phyloP scores from a whole-genome alignment of 2,888 invertebrate species.

The Scaptomyza parva region DNA sequence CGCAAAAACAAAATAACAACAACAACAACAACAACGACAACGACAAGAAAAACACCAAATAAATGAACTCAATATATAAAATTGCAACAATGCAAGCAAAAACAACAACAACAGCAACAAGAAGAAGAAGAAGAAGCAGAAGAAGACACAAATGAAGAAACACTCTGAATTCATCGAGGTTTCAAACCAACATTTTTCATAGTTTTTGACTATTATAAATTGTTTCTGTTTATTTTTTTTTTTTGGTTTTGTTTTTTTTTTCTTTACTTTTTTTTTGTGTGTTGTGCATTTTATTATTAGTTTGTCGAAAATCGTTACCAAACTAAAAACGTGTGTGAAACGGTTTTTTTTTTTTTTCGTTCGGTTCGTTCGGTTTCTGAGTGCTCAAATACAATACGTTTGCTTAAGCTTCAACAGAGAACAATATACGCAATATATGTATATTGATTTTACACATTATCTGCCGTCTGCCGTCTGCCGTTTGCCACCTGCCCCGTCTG shows the following conservation, averaged over 20 bases:
- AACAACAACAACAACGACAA: no score
- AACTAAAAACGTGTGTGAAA: slow-evolving; percentile 55
- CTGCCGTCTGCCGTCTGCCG: no score
- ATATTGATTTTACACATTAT: slow-evolving; percentile 1
- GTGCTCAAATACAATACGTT: background rate
- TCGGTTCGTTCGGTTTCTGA: background rate
- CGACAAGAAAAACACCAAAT: slow-evolving; percentile 6
- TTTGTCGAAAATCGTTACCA: slow-evolving; percentile 1
- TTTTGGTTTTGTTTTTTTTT: slow-evolving; percentile 3
- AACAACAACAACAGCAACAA: slow-evolving; percentile 9
- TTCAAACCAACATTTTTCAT: slow-evolving; percentile 2
- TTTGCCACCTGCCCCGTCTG: no score
- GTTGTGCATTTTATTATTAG: slow-evolving; percentile 31
- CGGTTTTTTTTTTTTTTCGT: slow-evolving; percentile 23
- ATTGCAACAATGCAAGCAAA: no score
- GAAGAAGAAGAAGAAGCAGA: slow-evolving; percentile 1
- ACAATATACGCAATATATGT: background rate
- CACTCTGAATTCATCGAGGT: slow-evolving; percentile 7
- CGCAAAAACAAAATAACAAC: no score
- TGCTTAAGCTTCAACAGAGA: background rate
- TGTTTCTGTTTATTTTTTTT: background rate
- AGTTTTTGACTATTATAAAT: slow-evolving; percentile 4
- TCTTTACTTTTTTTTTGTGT: slow-evolving; percentile 37
- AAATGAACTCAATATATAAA: slow-evolving; percentile 12
- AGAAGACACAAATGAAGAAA: slow-evolving; percentile 22